Evolutionary conservation across 2,888 invertebrate genomes (phyloP).

Genomic region (Proisotoma minuta): DNA sequence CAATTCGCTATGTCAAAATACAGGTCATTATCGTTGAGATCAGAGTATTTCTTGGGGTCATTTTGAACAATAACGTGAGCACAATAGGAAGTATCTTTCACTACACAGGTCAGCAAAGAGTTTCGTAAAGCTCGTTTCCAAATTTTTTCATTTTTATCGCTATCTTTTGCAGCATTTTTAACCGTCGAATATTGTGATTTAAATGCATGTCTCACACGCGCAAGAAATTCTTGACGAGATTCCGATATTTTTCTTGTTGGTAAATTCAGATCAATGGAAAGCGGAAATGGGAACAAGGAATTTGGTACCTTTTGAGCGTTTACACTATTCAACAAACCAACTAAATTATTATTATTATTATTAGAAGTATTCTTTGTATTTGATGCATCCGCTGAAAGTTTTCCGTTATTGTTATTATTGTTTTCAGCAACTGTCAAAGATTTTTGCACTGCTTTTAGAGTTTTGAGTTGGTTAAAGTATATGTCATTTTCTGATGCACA

Average conservation of each 20-base stretch:
- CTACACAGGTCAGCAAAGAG: conserved; percentile 36
- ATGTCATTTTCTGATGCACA: conserved; percentile 7
- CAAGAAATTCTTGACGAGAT: conserved; percentile 39
- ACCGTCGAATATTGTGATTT: conserved; percentile 42
- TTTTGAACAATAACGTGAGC: conserved; percentile 35
- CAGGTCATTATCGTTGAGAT: no score
- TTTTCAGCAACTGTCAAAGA: background rate
- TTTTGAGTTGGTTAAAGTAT: conserved; percentile 40
- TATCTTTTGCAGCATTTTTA: conserved; percentile 31
- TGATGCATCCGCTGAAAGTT: background rate
- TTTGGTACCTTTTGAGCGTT: background rate
- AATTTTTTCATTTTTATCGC: conserved; percentile 31
- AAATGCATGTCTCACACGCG: conserved; percentile 39
- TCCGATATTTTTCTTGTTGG: conserved; percentile 19
- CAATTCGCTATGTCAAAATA: no score
- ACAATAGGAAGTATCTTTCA: conserved; percentile 39
- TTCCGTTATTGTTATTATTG: background rate
- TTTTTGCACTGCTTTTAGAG: conserved; percentile 40
- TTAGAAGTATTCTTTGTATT: background rate
- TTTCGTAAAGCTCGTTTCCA: conserved; percentile 36
- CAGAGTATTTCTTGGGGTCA: conserved; percentile 5
- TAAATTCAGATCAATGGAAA: background rate
- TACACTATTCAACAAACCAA: background rate
- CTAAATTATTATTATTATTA: background rate
- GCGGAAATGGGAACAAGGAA: background rate